Evolutionary conservation across 2,797 vertebrate species (phyloP).

Genomic region (Tapera naevia): DNA sequence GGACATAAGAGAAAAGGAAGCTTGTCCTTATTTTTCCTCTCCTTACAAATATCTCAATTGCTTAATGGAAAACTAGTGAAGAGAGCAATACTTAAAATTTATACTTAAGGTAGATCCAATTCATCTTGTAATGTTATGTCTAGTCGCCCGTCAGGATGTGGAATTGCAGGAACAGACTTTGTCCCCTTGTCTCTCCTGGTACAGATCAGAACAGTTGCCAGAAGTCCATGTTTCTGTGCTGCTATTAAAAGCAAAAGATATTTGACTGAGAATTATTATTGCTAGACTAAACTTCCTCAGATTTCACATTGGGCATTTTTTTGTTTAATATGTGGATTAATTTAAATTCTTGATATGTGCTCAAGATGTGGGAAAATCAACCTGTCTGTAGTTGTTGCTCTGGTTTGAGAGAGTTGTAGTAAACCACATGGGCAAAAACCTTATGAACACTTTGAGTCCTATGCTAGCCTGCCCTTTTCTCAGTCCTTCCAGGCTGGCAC

Average conservation of each 20-base stretch:
- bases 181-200: constrained; percentile 9
- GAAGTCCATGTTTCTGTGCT: constrained; percentile 31
- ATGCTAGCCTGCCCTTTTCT: background rate
- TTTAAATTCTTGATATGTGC: background rate
- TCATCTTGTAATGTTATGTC: background rate
- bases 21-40: background rate
- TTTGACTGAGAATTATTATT: constrained; percentile 21
- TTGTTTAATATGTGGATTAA: background rate
- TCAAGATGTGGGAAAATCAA: constrained; percentile 6
- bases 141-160: background rate
- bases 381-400: background rate
- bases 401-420: background rate
- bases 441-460: background rate
- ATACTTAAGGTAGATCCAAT: background rate
- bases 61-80: background rate
- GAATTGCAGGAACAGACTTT: background rate
- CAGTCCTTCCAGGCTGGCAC: background rate
- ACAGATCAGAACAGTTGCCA: background rate
- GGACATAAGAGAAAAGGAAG: background rate
- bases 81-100: background rate
- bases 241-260: constrained; percentile 39
- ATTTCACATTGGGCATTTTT: constrained; percentile 3
- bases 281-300: background rate
- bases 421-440: background rate
- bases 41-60: background rate